Evolutionary conservation across 1,140 invertebrate genomes (phyloP).

Genomic region (Atta texana): DNA sequence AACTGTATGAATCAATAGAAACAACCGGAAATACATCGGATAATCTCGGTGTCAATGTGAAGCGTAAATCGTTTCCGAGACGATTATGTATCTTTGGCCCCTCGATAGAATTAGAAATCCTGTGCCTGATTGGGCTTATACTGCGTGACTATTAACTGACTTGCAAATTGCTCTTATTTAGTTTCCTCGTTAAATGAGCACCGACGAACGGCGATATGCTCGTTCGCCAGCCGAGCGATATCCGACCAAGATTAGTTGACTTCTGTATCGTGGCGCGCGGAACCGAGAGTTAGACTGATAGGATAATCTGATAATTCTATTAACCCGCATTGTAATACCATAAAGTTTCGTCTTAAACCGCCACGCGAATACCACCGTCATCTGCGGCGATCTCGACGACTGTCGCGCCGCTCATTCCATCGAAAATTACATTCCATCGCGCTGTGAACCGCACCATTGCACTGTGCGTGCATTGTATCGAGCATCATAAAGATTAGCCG

Average conservation of each 20-base stretch:
- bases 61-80: not conserved
- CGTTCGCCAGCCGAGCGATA: slow-evolving; percentile 14
- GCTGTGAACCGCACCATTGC: not conserved
- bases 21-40: not conserved
- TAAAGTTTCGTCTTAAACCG: slow-evolving; percentile 71
- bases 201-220: slow-evolving; percentile 41
- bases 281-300: slow-evolving; percentile 39
- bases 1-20: not conserved
- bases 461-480: not conserved
- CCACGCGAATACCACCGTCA: slow-evolving; percentile 21
- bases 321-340: slow-evolving; percentile 68
- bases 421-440: slow-evolving; percentile 39
- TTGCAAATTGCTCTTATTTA: slow-evolving; percentile 76
- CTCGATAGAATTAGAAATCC: slow-evolving; percentile 72
- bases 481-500: not conserved
- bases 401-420: slow-evolving; percentile 37
- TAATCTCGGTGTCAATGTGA: not conserved
- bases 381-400: slow-evolving; percentile 24
- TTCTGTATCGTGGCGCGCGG: slow-evolving; percentile 42
- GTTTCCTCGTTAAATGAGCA: slow-evolving; percentile 66
- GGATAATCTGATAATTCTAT: slow-evolving; percentile 75
- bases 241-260: slow-evolving; percentile 62
- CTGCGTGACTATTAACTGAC: slow-evolving; percentile 73
- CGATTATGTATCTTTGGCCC: slow-evolving; percentile 21
- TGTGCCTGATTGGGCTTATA: slow-evolving; percentile 47